A percentile compares a stretch with the other conserved stretches of the same genome.
Conservation (phyloP, 35 echinoderm and acorn worm species). For the Amphiura filiformis region DNA sequence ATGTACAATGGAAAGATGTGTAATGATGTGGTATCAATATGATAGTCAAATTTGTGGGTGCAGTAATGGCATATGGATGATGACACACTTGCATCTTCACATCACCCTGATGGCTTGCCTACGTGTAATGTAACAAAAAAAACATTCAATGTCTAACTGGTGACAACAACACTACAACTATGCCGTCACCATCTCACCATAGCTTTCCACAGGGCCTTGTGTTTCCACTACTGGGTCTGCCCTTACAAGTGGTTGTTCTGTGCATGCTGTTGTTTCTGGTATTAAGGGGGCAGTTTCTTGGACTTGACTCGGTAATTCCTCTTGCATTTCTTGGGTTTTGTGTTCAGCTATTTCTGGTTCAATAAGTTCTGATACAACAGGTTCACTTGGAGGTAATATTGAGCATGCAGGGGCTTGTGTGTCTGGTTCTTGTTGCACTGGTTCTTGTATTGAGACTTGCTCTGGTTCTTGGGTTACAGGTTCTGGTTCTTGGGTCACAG, state of each 20-base stretch:
- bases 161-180: too few relatives aligned
- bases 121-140: too few relatives aligned
- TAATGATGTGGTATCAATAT: too few relatives aligned
- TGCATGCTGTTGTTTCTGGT: neutral
- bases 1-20: too few relatives aligned
- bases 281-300: neutral
- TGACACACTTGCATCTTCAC: too few relatives aligned
- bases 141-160: too few relatives aligned
- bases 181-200: neutral
- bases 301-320: neutral
- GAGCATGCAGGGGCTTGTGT: neutral
- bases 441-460: neutral
- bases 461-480: neutral
- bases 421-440: neutral
- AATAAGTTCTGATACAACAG: neutral
- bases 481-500: neutral
- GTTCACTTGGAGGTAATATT: neutral
- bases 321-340: neutral
- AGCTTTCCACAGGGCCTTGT: neutral
- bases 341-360: neutral
- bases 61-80: too few relatives aligned
- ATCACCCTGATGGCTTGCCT: too few relatives aligned
- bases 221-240: neutral
- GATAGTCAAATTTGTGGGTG: too few relatives aligned
- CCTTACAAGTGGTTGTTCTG: neutral